Evolutionary conservation across 2,113 vertebrate genomes (phyloP), one percentile per base, ranked within the genome.

Genomic region (Cercopithecus mona): DNA sequence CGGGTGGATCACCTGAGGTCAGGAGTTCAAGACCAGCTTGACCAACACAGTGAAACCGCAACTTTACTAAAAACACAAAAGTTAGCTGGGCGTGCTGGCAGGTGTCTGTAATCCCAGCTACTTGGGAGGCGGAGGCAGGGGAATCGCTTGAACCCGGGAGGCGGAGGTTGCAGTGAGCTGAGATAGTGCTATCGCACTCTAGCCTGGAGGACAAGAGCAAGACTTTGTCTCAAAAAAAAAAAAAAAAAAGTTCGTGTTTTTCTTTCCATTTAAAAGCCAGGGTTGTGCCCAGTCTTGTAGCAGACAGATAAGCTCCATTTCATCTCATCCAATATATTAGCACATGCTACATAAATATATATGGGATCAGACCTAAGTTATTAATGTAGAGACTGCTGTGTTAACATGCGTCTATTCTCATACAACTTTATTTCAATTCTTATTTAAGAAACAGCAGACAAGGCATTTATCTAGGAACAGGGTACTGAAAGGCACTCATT

Each of bases 261-360:
- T 79, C 66, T 84, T n/a, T 92, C 25, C 23, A n/a, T 40, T 76
- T 52, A 83, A 92, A 97, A 84, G 88, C 38, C 73, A 86, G 48
- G 50, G 25, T 38, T 89, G 27, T 88, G 20, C 20, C 55, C 8
- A 73, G 55, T 75, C 75, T 89, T 64, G 5, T 43, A 72, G 61
- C n/a, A 52, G 52, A 93, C 11, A 79, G 48, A 68, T 30, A 86
- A 66, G 75, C 66, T 90, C 35, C 43, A 91, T 92, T 78, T 87
- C 30, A 84, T 59, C n/a, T 96, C 92, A 78, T 38, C 82, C 81
- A 27, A 55, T 10, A n/a, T 4, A 70, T 64, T 32, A 70, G 40
- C 12, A 90, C 61, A 52, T 14, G 48, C 40, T 59, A 89, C 7
- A 32, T 48, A 59, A 48, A n/a, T 6, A 52, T 8, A 80, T 18